These are phyloP conservation scores for Oscheius sp. DNA, from an alignment of 2,888 invertebrate species.

Conservation along the genomic window DNA sequence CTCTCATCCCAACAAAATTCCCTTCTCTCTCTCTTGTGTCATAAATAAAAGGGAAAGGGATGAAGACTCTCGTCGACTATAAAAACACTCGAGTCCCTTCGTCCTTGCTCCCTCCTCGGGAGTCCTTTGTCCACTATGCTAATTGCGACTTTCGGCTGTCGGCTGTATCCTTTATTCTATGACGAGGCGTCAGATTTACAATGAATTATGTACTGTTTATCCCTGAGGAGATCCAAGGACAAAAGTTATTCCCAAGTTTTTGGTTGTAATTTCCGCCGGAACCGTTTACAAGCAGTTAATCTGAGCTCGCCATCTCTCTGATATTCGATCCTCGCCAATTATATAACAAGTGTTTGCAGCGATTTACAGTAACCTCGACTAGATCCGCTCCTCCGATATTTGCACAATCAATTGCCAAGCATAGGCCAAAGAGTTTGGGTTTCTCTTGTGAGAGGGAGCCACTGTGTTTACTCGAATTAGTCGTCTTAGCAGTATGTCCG, in stretches of 20 bases:
- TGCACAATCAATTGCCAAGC: constrained; percentile 21
- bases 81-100: not conserved
- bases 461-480: too few relatives aligned
- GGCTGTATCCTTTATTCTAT: constrained; percentile 25
- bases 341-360: constrained; percentile 25
- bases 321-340: constrained; percentile 13
- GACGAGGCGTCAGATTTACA: constrained; percentile 30
- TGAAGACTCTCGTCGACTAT: too few relatives aligned
- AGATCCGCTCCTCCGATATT: constrained; percentile 3
- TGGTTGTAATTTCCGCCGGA: not conserved
- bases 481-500: too few relatives aligned
- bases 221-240: constrained; percentile 1
- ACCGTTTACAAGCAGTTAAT: too few relatives aligned
- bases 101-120: constrained; percentile 25
- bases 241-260: not conserved
- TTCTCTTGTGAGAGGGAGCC: too few relatives aligned
- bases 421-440: too few relatives aligned
- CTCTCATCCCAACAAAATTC: too few relatives aligned
- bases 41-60: too few relatives aligned
- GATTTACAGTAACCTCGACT: constrained; percentile 10
- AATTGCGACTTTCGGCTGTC: constrained; percentile 29
- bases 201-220: constrained; percentile 31
- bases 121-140: constrained; percentile 26
- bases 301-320: constrained; percentile 2
- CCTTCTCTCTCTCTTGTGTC: too few relatives aligned